These are phyloP conservation scores for Alectura lathami DNA, from an alignment of 2,113 vertebrate species.

Conservation along the genomic window DNA sequence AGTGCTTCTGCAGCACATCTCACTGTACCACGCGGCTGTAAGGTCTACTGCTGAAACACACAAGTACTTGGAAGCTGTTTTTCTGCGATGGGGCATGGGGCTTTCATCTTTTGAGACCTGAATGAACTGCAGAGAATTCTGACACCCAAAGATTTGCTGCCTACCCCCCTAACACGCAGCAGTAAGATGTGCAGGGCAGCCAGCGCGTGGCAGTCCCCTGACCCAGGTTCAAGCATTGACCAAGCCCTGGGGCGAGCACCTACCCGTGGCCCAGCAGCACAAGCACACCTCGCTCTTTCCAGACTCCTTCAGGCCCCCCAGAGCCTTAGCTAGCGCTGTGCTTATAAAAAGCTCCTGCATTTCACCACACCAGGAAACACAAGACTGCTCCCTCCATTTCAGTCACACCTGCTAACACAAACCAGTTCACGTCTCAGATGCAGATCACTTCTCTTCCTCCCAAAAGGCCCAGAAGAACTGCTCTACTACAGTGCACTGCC, in stretches of 20 bases:
- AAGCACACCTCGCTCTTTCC: neutral
- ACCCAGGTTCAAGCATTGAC: neutral
- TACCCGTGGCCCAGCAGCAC: neutral
- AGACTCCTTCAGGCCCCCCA: neutral
- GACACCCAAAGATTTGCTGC: neutral
- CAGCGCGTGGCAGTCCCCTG: neutral
- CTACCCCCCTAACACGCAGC: rapidly evolving
- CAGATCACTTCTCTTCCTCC: neutral
- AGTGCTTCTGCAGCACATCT: neutral
- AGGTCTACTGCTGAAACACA: neutral
- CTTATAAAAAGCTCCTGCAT: neutral
- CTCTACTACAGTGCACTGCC: neutral
- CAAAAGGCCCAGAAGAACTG: neutral
- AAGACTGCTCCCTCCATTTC: neutral
- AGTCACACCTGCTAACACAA: neutral
- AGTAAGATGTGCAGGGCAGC: neutral
- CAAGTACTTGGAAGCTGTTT: neutral
- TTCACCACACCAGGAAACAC: neutral
- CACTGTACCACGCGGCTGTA: no score
- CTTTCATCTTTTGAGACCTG: neutral
- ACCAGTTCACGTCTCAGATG: rapidly evolving
- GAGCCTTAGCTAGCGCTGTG: neutral
- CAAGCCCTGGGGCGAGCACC: neutral
- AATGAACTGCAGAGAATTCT: neutral
- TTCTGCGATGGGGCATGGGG: neutral